Evolutionary conservation across 2,888 invertebrate genomes (phyloP).

Genomic region (Bombylius major): DNA sequence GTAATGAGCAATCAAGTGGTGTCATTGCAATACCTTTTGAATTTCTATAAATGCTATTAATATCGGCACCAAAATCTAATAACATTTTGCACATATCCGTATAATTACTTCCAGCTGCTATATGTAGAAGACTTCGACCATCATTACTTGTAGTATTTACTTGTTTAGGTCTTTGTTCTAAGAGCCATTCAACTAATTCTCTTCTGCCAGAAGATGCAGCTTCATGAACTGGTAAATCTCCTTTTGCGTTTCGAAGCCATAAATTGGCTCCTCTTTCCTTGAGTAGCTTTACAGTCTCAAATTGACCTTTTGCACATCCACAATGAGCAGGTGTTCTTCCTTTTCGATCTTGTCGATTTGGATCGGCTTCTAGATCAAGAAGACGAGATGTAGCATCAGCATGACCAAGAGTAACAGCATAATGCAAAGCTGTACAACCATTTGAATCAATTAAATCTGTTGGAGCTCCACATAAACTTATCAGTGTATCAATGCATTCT

Average conservation of each 20-base stretch:
- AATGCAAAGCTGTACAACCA: constrained; percentile 92
- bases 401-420: constrained; percentile 91
- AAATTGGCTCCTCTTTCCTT: constrained; percentile 70
- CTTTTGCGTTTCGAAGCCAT: constrained; percentile 84
- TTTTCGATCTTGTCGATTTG: constrained; percentile 84
- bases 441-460: constrained; percentile 85
- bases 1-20: constrained; percentile 81
- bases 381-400: constrained; percentile 83
- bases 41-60: constrained; percentile 73
- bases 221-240: constrained; percentile 92
- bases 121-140: constrained; percentile 84
- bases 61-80: constrained; percentile 69
- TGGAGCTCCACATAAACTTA: constrained; percentile 76
- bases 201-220: constrained; percentile 85
- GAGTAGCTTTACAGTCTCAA: constrained; percentile 68
- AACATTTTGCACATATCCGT: constrained; percentile 84
- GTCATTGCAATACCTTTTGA: constrained; percentile 77
- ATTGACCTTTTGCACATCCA: constrained; percentile 90
- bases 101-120: constrained; percentile 88
- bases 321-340: constrained; percentile 90
- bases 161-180: constrained; percentile 68
- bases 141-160: constrained; percentile 84
- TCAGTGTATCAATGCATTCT: constrained; percentile 76
- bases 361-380: constrained; percentile 79
- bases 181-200: constrained; percentile 78